Conservation (phyloP, 2,113 vertebrate genomes). For the Pipa parva region DNA sequence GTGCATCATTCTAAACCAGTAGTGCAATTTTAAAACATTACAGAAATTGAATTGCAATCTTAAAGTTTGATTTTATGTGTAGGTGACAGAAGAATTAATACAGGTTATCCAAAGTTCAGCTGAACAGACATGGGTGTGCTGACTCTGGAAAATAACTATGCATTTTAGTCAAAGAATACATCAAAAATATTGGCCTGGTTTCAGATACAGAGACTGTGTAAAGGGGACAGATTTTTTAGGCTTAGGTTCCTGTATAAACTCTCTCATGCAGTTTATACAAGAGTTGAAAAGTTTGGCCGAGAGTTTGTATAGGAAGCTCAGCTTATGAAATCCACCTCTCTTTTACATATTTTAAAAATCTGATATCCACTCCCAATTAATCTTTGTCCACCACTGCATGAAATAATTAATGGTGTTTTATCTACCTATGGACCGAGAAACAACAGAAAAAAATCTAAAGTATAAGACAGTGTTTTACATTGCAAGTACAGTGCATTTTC, state of each 20-base stretch:
- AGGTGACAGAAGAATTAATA: constrained; percentile 40
- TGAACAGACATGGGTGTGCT: constrained; percentile 34
- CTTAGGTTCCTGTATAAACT: constrained; percentile 41
- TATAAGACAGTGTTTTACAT: too few relatives aligned
- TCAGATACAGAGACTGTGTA: constrained; percentile 36
- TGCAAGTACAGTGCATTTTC: too few relatives aligned
- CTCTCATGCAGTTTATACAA: constrained; percentile 38
- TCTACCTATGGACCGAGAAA: too few relatives aligned
- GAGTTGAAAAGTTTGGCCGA: constrained; percentile 40
- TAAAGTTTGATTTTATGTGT: constrained; percentile 27
- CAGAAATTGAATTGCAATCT: constrained; percentile 25
- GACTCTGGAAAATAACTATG: constrained; percentile 38
- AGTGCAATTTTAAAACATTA: constrained; percentile 27
- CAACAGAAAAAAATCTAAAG: too few relatives aligned
- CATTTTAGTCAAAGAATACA: constrained; percentile 39
- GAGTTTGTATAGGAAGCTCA: constrained; percentile 40
- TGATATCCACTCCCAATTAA: constrained; percentile 29
- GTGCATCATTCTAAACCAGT: constrained; percentile 1
- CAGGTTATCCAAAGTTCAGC: constrained; percentile 38
- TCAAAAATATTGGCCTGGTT: constrained; percentile 38
- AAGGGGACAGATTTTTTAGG: constrained; percentile 41
- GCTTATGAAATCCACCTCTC: constrained; percentile 32
- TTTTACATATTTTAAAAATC: constrained; percentile 34
- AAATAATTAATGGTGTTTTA: too few relatives aligned
- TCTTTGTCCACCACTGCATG: constrained; percentile 9